Conservation (phyloP, 2,113 vertebrate species). For the Cyprinus carpio region DNA sequence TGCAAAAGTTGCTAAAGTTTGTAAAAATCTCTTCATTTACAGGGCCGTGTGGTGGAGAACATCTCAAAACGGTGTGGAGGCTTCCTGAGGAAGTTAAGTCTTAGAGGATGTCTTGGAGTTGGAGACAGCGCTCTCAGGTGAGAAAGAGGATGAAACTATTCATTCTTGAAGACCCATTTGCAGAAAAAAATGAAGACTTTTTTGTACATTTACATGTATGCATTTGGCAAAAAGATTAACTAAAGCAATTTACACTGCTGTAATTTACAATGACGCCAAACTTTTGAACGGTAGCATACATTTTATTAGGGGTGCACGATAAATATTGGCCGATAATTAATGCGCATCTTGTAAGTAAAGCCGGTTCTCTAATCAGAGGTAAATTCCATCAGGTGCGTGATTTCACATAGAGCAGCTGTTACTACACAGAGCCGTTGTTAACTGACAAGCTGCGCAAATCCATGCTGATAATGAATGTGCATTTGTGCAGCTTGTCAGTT, state of each 20-base stretch:
- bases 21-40: constrained; percentile 27
- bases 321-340: no score
- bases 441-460: no score
- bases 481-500: no score
- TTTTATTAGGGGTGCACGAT: no score
- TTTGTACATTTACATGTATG: background rate
- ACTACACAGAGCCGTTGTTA: no score
- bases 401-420: no score
- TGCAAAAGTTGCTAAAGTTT: background rate
- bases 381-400: no score
- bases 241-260: no score
- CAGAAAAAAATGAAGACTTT: background rate
- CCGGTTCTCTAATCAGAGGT: no score
- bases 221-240: no score
- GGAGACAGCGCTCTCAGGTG: constrained; percentile 96
- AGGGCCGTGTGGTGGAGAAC: constrained; percentile 98
- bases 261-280: background rate
- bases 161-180: background rate
- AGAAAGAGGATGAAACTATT: constrained; percentile 28
- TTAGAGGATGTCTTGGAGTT: constrained; percentile 91
- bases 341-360: no score
- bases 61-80: constrained; percentile 99
- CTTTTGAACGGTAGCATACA: background rate
- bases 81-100: constrained; percentile 92
- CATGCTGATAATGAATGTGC: no score